Evolutionary conservation across 2,113 vertebrate genomes (phyloP).

Genomic region (Dendrocopos noguchii): DNA sequence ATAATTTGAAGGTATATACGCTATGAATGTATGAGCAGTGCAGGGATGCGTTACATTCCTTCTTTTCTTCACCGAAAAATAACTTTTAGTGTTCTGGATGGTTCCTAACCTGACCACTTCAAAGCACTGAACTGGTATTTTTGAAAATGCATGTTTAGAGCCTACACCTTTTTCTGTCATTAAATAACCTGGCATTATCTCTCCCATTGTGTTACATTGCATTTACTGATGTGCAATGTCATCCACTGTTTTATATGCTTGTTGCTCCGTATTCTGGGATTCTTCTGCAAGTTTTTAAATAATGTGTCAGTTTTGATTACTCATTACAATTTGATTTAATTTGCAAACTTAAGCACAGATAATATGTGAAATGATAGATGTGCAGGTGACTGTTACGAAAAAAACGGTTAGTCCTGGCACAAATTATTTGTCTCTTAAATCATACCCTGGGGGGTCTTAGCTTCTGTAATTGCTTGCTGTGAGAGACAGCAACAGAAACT

Average conservation of each 20-base stretch:
- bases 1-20: not conserved
- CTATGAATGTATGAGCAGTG: fast-evolving
- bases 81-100: not conserved
- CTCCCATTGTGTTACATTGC: not conserved
- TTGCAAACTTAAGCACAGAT: not conserved
- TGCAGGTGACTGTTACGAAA: not conserved
- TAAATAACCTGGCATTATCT: not conserved
- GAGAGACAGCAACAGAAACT: not conserved
- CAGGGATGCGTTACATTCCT: not conserved
- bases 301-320: not conserved
- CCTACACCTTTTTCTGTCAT: not conserved
- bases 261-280: not conserved
- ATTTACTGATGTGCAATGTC: not conserved
- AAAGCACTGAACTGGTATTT: not conserved
- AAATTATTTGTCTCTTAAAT: not conserved
- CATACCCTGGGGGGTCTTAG: not conserved
- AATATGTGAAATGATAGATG: not conserved
- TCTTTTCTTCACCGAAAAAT: not conserved
- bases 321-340: not conserved
- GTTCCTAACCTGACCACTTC: not conserved
- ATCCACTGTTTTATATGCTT: not conserved
- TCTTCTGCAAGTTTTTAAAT: not conserved
- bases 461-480: not conserved
- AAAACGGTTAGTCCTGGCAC: not conserved
- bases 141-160: not conserved